These are phyloP conservation scores for Epinephelus malabaricus DNA, from an alignment of 2,797 vertebrate genomes.

Conservation along the genomic window DNA sequence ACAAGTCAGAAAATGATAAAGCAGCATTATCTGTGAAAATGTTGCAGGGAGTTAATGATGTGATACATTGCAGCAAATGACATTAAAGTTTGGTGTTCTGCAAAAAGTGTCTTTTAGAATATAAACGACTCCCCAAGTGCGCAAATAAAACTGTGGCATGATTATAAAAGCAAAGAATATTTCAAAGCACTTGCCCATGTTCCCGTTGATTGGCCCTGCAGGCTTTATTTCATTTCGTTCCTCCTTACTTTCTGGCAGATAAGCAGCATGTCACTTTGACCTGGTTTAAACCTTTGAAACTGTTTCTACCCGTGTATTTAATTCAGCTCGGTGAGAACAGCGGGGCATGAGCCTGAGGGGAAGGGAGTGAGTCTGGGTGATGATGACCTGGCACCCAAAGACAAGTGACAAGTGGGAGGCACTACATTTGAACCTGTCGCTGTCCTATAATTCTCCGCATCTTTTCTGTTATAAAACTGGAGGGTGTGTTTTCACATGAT, in stretches of 20 bases:
- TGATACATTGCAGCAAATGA: background rate
- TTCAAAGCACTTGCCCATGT: background rate
- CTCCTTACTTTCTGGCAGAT: background rate
- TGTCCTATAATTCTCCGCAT: background rate
- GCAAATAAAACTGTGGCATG: slow-evolving; percentile 1
- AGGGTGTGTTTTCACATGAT: slow-evolving; percentile 5
- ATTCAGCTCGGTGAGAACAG: slow-evolving; percentile 1
- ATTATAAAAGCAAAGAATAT: background rate
- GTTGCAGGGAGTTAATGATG: slow-evolving; percentile 44
- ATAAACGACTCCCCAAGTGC: slow-evolving; percentile 24
- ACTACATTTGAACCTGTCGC: background rate
- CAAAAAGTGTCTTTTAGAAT: slow-evolving; percentile 19
- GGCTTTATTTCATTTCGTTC: background rate
- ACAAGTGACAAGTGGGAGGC: background rate
- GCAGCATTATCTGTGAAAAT: slow-evolving; percentile 21
- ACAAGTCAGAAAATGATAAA: slow-evolving; percentile 33
- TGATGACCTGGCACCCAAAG: slow-evolving; percentile 21
- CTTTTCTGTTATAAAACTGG: slow-evolving; percentile 1
- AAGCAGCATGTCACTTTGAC: slow-evolving; percentile 36
- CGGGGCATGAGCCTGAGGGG: background rate
- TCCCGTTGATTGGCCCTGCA: background rate
- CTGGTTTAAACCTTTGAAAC: background rate
- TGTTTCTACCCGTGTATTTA: slow-evolving; percentile 14
- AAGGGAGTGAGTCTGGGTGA: slow-evolving; percentile 11
- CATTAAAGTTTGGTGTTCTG: slow-evolving; percentile 31